A percentile compares a stretch with the other conserved stretches of the same genome.
These are phyloP conservation scores for Murina feae DNA, from an alignment of 2,113 vertebrate genomes.

Conservation along the genomic window DNA sequence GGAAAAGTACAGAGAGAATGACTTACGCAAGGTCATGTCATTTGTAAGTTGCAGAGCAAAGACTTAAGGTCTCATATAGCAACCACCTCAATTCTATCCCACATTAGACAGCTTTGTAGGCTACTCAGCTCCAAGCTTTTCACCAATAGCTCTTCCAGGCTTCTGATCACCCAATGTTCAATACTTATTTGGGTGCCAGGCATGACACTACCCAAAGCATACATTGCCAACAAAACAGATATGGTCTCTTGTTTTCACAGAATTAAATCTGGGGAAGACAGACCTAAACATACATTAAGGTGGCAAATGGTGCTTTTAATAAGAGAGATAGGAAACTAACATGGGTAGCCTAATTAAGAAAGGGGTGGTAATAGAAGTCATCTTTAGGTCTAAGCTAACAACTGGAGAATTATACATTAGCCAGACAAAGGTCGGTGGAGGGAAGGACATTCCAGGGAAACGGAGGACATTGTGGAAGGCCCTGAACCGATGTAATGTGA, in stretches of 20 bases:
- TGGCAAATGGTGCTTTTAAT: not conserved
- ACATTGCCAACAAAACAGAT: not conserved
- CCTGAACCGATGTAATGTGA: not conserved
- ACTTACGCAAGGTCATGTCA: not conserved
- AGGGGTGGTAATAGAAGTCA: not conserved
- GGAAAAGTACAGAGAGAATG: not conserved
- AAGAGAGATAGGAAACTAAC: not conserved
- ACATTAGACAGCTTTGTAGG: not conserved
- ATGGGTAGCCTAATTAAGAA: not conserved
- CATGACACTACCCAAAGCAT: not conserved
- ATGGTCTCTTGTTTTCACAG: not conserved
- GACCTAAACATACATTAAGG: not conserved
- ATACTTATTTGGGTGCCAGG: not conserved
- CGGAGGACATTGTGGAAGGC: not conserved
- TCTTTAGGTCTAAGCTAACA: not conserved
- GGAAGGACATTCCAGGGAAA: not conserved
- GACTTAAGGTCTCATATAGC: not conserved
- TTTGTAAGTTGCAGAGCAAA: not conserved
- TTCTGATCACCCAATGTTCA: not conserved
- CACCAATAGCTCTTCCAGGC: not conserved
- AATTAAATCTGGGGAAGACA: not conserved
- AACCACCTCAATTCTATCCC: not conserved
- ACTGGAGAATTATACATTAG: not conserved
- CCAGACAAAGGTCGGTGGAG: not conserved
- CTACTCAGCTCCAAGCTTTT: not conserved